Evolutionary conservation across 2,113 vertebrate genomes (phyloP).

Genomic region (Sinocyclocheilus maitianheensis): DNA sequence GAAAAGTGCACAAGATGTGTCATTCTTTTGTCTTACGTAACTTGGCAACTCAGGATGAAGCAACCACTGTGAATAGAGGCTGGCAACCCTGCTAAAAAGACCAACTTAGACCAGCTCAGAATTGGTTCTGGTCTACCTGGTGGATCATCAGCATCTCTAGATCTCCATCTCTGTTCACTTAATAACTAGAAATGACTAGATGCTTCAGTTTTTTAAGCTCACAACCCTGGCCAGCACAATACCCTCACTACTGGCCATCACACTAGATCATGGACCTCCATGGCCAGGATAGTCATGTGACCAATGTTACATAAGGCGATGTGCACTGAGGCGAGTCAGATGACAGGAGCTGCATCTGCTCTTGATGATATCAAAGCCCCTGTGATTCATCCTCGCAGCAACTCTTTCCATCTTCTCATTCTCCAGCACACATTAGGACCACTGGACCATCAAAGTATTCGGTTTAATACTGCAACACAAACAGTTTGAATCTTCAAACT

Average conservation of each 20-base stretch:
- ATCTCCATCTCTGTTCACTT: not conserved
- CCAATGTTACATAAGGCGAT: constrained; percentile 39
- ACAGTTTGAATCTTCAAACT: not conserved
- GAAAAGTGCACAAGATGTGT: constrained; percentile 8
- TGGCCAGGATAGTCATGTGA: constrained; percentile 26
- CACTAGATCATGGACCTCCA: not conserved
- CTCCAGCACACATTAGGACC: not conserved
- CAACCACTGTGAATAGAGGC: not conserved
- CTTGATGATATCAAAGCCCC: constrained; percentile 38
- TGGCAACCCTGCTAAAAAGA: not conserved
- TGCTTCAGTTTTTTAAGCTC: not conserved
- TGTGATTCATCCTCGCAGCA: constrained; percentile 45
- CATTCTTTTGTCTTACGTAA: constrained; percentile 11
- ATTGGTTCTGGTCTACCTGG: not conserved
- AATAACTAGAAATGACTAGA: not conserved
- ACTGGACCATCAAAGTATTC: not conserved
- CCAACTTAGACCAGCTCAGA: not conserved
- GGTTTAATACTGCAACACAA: constrained; percentile 5
- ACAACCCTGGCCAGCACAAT: not conserved
- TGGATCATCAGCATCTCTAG: not conserved
- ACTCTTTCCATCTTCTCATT: constrained; percentile 33
- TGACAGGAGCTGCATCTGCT: constrained; percentile 28
- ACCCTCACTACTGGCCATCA: not conserved
- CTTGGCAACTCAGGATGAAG: not conserved
- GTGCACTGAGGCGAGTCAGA: constrained; percentile 34